Conservation (phyloP, 2,113 vertebrate species). For the Cephalopterus ornatus region DNA sequence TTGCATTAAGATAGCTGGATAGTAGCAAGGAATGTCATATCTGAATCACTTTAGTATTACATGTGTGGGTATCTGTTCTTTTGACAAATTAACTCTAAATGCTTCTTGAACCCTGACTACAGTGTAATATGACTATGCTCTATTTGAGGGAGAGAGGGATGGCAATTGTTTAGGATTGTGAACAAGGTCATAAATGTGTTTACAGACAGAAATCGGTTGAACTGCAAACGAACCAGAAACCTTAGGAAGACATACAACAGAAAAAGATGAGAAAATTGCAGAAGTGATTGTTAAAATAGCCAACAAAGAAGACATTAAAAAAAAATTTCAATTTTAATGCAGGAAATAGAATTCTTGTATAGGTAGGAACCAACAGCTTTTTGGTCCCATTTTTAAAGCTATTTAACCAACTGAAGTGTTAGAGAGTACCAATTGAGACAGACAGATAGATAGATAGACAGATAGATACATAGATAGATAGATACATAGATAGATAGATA, state of each 20-base stretch:
- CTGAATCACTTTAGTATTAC: neutral
- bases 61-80: neutral
- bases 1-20: neutral
- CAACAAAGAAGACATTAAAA: neutral
- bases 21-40: neutral
- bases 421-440: rapidly evolving
- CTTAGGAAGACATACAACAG: neutral
- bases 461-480: neutral
- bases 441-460: neutral
- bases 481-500: no score
- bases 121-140: neutral
- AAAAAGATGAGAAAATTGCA: neutral
- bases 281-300: neutral
- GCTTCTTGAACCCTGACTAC: neutral
- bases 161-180: neutral
- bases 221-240: neutral
- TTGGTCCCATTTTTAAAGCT: neutral
- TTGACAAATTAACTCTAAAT: neutral
- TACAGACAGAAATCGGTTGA: neutral
- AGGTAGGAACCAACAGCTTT: neutral
- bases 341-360: neutral
- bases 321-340: neutral
- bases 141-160: neutral
- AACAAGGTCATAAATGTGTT: neutral
- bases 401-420: neutral